Conservation (phyloP, 2,888 invertebrate species). For the Polyommatus iphigenia region DNA sequence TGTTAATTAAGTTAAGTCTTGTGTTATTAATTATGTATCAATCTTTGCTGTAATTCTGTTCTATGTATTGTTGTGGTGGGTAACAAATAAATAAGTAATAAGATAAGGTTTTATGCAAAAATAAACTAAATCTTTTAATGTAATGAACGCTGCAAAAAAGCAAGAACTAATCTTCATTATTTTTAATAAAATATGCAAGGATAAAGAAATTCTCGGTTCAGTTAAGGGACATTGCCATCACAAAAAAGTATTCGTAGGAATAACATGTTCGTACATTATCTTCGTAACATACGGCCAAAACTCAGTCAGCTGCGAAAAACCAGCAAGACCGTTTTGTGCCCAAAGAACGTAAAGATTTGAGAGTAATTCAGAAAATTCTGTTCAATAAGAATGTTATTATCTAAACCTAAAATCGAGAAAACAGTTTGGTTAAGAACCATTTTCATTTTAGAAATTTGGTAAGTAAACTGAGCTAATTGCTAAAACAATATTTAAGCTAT, state of each 20-base stretch:
- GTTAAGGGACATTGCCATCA: not conserved
- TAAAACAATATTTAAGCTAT: not conserved
- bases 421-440: too few relatives aligned
- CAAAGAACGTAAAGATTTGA: not conserved
- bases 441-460: not conserved
- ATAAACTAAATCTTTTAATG: too few relatives aligned
- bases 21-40: too few relatives aligned
- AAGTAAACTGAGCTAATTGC: not conserved
- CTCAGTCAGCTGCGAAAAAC: not conserved
- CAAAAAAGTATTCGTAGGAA: not conserved
- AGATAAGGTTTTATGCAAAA: too few relatives aligned
- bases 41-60: too few relatives aligned
- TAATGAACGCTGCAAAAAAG: too few relatives aligned
- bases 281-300: not conserved
- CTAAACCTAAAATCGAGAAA: not conserved
- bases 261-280: not conserved
- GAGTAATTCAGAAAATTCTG: not conserved
- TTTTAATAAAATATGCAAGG: not conserved
- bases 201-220: not conserved
- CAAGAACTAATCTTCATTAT: too few relatives aligned
- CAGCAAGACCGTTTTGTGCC: not conserved
- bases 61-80: too few relatives aligned
- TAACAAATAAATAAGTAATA: too few relatives aligned
- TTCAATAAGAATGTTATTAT: not conserved
- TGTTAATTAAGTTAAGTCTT: too few relatives aligned